phyloP scores from a whole-genome alignment of 2,797 vertebrate species.

The Diceros bicornis region DNA sequence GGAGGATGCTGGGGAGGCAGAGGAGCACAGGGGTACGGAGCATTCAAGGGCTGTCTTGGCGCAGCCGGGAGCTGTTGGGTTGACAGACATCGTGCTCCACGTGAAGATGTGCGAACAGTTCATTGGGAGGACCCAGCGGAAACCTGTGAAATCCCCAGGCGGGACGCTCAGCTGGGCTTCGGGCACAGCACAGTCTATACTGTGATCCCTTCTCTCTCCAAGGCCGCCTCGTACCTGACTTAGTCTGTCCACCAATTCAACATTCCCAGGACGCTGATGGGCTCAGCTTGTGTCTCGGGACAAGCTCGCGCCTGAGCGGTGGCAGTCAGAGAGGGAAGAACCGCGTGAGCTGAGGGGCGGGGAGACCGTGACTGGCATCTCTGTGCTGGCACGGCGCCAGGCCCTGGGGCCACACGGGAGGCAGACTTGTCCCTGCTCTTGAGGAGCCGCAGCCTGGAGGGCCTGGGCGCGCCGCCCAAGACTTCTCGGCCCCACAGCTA shows the following conservation, averaged over 20 bases:
- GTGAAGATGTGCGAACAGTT: background rate
- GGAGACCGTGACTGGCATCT: background rate
- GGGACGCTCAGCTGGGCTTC: background rate
- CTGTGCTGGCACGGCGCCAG: background rate
- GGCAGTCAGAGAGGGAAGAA: background rate
- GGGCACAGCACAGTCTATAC: background rate
- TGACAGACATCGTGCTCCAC: background rate
- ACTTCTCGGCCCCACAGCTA: background rate
- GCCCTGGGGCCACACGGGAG: background rate
- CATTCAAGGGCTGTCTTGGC: background rate
- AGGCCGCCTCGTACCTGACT: background rate
- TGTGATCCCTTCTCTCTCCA: background rate
- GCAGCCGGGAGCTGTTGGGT: fast-evolving
- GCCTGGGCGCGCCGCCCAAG: background rate
- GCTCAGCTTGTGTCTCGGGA: background rate
- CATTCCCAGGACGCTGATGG: background rate
- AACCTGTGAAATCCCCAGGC: background rate
- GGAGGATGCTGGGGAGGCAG: background rate
- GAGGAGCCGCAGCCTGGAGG: background rate
- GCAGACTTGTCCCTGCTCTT: background rate
- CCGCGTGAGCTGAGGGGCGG: background rate
- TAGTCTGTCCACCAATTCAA: background rate
- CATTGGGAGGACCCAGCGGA: background rate
- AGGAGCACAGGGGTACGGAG: background rate
- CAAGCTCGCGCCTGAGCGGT: background rate